Base-by-base conservation (phyloP, 2,113 vertebrate species). In the Siniperca knerii region DNA sequence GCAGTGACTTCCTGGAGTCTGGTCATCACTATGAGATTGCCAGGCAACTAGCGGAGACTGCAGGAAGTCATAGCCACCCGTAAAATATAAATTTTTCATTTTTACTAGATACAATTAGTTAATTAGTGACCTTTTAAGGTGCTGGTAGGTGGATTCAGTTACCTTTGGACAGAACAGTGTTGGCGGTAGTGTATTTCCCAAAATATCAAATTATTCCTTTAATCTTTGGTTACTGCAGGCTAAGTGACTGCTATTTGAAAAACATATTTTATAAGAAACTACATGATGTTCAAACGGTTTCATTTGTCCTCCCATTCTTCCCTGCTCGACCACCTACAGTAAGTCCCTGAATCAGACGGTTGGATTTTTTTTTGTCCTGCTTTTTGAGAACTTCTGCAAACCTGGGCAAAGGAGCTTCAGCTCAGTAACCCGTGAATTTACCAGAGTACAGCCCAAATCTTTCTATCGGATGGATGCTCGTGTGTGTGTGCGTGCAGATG, bases 391-490 rank as follows among this genome's bases (percentile, higher is more conserved):
- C 35, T n/a, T 82, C 54, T 81, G 73, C 62, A 81, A 71, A 52
- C 74, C 54, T 50, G 68, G 2, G 65, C 29, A 37, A 50, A 72
- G 40, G 52, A 52, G 74, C 77, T 55, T 37, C 68, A 54, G 52
- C 75, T 65, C 69, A 72, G 77, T 54, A 78, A 66, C 77, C 78
- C 44, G 23, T 54, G 68, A 66, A 71, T 82, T 82, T 64, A 65
- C 16, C 64, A 40, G 70, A 33, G 48, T 23, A 33, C 25, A 75
- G 65, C 76, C 76, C 50, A 62, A 55, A 71, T 57, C 64, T 64
- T 68, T 86, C 86, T 58, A 46, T 82, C 42, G 11, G 37, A 68
- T 66, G 61, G 21, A 48, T 69, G 37, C 54, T 20, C 16, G 46
- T 74, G 60, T 46, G 82, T 8, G 61, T 6, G 75, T 67, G 76